These are phyloP conservation scores for Clinocottus analis DNA, from an alignment of 2,113 vertebrate species.

Conservation along the genomic window DNA sequence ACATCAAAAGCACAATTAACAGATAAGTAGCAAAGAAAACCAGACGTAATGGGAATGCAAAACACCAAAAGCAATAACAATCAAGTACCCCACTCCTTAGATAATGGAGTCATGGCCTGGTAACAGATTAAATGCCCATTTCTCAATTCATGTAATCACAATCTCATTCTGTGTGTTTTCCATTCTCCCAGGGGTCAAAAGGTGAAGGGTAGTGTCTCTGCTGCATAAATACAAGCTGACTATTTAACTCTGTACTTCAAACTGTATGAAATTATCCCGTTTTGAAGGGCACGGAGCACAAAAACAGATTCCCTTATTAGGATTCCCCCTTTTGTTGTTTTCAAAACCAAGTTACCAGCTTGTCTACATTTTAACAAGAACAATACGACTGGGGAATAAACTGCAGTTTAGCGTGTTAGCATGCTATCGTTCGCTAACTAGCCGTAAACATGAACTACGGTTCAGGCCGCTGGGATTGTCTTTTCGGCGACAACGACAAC, in stretches of 20 bases:
- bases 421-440: not conserved
- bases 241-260: not conserved
- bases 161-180: conserved; percentile 46
- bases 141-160: conserved; percentile 58
- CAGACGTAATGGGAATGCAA: conserved; percentile 72
- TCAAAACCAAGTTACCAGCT: conserved; percentile 4
- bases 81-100: conserved; percentile 58
- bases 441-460: not conserved
- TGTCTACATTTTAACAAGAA: conserved; percentile 7
- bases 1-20: conserved; percentile 80
- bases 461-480: not conserved
- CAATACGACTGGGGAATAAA: not conserved
- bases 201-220: conserved; percentile 37
- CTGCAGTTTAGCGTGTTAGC: not conserved
- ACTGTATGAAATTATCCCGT: conserved; percentile 15
- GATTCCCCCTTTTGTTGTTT: not conserved
- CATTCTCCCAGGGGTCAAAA: conserved; percentile 32
- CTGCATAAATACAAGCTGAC: conserved; percentile 7
- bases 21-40: conserved; percentile 76
- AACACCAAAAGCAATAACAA: conserved; percentile 70
- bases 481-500: too few relatives aligned
- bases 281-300: not conserved
- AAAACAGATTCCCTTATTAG: not conserved
- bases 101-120: conserved; percentile 63
- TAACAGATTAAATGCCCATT: conserved; percentile 63